phyloP scores from a whole-genome alignment of 23 tunicate genomes.

The Ciona savignyi region DNA sequence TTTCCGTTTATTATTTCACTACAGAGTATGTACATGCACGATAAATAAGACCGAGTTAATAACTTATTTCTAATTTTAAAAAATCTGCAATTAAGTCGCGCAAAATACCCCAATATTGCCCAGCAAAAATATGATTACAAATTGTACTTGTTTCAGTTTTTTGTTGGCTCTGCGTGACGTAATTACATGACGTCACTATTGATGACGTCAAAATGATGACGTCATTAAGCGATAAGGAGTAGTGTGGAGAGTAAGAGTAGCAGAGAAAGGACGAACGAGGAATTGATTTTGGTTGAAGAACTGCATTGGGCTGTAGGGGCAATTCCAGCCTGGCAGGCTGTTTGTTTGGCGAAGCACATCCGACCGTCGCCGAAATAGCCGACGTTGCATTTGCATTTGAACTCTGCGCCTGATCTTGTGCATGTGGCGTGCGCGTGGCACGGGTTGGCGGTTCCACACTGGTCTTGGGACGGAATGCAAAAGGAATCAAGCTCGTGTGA shows the following conservation, averaged over 20 bases:
- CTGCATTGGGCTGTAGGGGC: conserved; percentile 7
- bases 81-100: not conserved
- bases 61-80: no score
- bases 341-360: conserved; percentile 13
- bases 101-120: not conserved
- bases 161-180: no score
- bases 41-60: not conserved
- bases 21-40: not conserved
- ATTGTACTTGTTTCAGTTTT: no score
- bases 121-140: not conserved
- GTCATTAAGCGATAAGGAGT: not conserved
- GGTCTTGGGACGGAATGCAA: conserved; percentile 14
- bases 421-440: conserved; percentile 27
- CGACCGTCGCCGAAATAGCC: conserved; percentile 22
- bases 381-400: conserved; percentile 24
- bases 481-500: not conserved
- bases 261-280: not conserved
- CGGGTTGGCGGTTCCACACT: conserved; percentile 19
- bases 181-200: not conserved
- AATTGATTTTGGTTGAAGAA: not conserved
- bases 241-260: not conserved
- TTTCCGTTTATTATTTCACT: not conserved
- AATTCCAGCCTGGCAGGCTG: conserved; percentile 31
- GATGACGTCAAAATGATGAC: not conserved
- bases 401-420: not conserved